These are phyloP conservation scores for Margaritifera margaritifera DNA, from an alignment of 2,888 invertebrate species.

Conservation along the genomic window DNA sequence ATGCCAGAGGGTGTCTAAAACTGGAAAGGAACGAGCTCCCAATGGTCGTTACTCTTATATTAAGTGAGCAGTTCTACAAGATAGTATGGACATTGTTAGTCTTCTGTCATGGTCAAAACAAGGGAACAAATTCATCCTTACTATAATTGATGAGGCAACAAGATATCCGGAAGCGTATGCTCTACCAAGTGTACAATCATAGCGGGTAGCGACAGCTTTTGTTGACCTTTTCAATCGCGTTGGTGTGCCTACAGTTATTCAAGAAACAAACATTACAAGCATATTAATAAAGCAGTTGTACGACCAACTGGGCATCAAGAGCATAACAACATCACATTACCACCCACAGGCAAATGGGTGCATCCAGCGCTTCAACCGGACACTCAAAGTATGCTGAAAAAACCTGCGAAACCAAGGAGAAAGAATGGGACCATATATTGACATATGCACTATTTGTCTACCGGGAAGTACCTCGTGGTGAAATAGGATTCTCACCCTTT, in stretches of 20 bases:
- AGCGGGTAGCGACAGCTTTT: constrained; percentile 4
- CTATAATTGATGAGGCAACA: constrained; percentile 1
- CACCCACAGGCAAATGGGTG: constrained; percentile 23
- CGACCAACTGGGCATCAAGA: neutral
- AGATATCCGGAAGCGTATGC: constrained; percentile 1
- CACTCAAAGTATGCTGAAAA: constrained; percentile 37
- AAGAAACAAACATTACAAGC: constrained; percentile 6
- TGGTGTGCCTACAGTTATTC: neutral
- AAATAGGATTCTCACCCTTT: constrained; percentile 27
- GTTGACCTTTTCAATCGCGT: constrained; percentile 3
- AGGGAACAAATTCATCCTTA: neutral
- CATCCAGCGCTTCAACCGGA: constrained; percentile 39
- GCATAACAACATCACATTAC: neutral
- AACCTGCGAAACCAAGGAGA: constrained; percentile 6
- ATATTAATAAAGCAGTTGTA: constrained; percentile 7
- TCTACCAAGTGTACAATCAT: neutral
- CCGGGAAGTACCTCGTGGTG: constrained; percentile 31
- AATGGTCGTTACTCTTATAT: neutral
- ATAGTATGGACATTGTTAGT: neutral
- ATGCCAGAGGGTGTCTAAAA: no score
- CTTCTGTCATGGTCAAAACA: neutral
- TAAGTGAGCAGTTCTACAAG: neutral
- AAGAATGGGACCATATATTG: constrained; percentile 29
- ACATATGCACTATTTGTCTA: constrained; percentile 42
- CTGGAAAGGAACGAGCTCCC: no score